phyloP scores from a whole-genome alignment of 2,113 vertebrate genomes.

The Neolamprologus sp. region DNA sequence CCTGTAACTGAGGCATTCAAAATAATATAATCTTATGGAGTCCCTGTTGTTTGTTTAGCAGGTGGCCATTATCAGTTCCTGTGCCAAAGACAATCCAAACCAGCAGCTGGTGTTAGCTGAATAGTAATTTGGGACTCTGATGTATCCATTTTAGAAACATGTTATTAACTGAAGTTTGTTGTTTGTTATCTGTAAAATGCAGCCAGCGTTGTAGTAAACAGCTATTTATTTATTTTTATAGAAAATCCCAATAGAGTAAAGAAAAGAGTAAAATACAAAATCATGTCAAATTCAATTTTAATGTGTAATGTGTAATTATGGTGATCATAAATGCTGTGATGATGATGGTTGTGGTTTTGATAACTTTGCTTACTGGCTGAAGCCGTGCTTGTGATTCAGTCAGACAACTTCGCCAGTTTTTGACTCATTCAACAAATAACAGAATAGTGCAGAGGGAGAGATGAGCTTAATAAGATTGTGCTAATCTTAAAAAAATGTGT shows the following conservation, averaged over 20 bases:
- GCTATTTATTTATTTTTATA: not conserved
- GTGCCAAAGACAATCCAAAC: not conserved
- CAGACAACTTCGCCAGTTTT: not conserved
- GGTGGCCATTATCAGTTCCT: not conserved
- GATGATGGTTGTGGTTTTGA: slow-evolving; percentile 14
- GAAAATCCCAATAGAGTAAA: not conserved
- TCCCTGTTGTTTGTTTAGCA: not conserved
- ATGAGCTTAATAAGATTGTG: not conserved
- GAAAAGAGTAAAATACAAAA: not conserved
- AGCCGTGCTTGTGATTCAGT: not conserved
- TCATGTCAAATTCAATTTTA: not conserved
- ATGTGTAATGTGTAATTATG: slow-evolving; percentile 1
- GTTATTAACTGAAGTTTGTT: not conserved
- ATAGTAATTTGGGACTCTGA: not conserved
- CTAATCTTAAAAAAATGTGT: no score
- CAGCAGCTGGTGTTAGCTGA: not conserved
- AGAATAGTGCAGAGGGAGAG: not conserved
- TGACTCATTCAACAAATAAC: not conserved
- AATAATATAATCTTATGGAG: not conserved
- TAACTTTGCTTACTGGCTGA: not conserved
- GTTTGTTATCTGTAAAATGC: not conserved
- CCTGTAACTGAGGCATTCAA: not conserved
- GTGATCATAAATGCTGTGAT: not conserved
- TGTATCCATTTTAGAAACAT: not conserved
- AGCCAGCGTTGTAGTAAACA: not conserved